A percentile compares a stretch with the other conserved stretches of the same genome.
phyloP scores from a whole-genome alignment of 2,888 invertebrate species.

The Exephanes ischioxanthus region DNA sequence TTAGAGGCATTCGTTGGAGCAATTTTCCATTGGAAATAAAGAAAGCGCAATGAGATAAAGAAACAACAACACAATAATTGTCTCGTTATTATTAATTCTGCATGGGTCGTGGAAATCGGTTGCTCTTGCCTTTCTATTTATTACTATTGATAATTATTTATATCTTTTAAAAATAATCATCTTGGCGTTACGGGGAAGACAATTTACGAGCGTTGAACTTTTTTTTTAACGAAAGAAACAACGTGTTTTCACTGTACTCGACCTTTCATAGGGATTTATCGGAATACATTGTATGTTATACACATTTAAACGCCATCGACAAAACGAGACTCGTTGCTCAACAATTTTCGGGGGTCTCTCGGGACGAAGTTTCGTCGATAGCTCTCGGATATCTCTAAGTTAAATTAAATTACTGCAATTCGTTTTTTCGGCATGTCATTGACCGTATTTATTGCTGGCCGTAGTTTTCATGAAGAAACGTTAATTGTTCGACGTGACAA shows the following conservation, averaged over 20 bases:
- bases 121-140: too few species aligned
- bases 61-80: not conserved
- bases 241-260: not conserved
- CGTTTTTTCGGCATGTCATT: not conserved
- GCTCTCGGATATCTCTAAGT: not conserved
- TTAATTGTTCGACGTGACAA: conserved; percentile 41
- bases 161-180: too few species aligned
- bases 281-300: conserved; percentile 17
- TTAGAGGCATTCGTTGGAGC: not conserved
- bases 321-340: conserved; percentile 1
- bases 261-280: not conserved
- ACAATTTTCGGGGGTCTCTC: not conserved
- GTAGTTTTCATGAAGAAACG: conserved; percentile 37
- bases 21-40: not conserved
- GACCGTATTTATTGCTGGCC: not conserved
- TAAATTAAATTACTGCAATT: not conserved
- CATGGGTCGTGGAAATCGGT: not conserved
- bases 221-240: not conserved
- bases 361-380: not conserved
- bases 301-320: conserved; percentile 26
- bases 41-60: not conserved
- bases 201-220: not conserved
- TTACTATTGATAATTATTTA: too few species aligned
- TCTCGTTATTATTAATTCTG: not conserved
- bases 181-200: conserved; percentile 23